Percentiles rank a stretch among this genome's conserved stretches.
Conservation (phyloP, 2,888 invertebrate species). For the Odontothrips loti region DNA sequence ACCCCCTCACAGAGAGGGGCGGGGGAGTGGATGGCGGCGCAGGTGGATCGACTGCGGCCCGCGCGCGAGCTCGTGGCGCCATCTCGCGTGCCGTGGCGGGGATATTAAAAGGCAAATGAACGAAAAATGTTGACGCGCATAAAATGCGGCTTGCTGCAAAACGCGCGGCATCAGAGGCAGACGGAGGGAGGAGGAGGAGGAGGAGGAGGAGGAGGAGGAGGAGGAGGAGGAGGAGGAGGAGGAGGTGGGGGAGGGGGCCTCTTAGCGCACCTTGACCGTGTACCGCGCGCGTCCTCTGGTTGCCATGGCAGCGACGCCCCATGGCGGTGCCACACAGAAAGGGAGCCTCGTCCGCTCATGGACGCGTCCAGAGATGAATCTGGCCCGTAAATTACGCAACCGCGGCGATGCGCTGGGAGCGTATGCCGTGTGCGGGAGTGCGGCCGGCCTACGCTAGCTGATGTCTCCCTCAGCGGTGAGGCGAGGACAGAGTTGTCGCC, state of each 20-base stretch:
- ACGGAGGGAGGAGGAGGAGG: not conserved
- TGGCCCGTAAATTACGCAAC: conserved; percentile 4
- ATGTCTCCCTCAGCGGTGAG: too few species aligned
- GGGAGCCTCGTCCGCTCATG: not conserved
- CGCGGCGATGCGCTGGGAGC: not conserved
- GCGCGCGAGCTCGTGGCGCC: not conserved
- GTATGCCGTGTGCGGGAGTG: too few species aligned
- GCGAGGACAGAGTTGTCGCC: too few species aligned
- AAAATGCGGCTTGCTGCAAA: not conserved
- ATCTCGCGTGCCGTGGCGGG: not conserved
- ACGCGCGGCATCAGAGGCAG: not conserved
- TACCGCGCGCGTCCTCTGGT: not conserved
- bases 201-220: not conserved
- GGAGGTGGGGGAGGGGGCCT: not conserved
- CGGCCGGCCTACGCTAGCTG: too few species aligned
- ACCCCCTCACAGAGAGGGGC: not conserved
- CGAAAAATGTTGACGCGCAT: conserved; percentile 20
- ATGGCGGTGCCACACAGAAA: not conserved
- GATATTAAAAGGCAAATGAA: conserved; percentile 25
- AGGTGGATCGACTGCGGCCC: not conserved
- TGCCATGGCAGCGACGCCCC: too few species aligned
- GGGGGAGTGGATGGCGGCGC: not conserved
- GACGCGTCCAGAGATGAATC: not conserved
- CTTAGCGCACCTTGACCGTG: too few species aligned
- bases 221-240: conserved; percentile 1